Base-by-base conservation (phyloP, 2,888 invertebrate species). In the Mycalesis mineus region DNA sequence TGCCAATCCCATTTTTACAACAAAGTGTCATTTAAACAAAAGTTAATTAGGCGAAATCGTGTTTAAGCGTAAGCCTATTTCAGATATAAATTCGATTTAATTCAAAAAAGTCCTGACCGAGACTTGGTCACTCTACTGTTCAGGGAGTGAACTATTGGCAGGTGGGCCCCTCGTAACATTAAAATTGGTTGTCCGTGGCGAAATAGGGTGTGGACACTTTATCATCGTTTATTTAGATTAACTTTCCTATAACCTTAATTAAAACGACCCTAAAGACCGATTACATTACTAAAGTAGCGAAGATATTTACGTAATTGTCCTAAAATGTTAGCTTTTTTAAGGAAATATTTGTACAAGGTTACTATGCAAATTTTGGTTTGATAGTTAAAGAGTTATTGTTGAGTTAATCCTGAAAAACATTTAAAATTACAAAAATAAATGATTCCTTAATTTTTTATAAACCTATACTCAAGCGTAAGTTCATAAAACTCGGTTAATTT, bases 81-180 rank as follows among this genome's bases (percentile, higher is more conserved):
- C 5, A 5, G 2, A 22, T 5, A 22, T 4, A 22, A 22, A 22
- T 4, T 22, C 2, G 5, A 22, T 4, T 22, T 22, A 22, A 22
- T 36, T 1, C 0, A 17, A 13, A 22, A 49, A 22, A 1, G 11
- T 22, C 22, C 13, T 11, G 17, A 0, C 2, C 13, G 1, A 31
- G 15, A 28, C 5, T 7, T 37, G 28, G 53, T 29, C 8, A 53
- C 53, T 11, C 28, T 53, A 44, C 29, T 28, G 49, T 55, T 55
- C 29, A 63, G 50, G 68, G 74, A 70, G 69, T 75, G 73, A 77
- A 79, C 81, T 84, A 83, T 80, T 69, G 77, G 70, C 79, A 82
- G 82, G 81, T 84, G 80, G 68, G 73, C 66, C 66, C 65, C 61
- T 68, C 68, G 68, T 73, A 73, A 77, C 84, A 84, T 84, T 80